A percentile compares a stretch with the other conserved stretches of the same genome.
Evolutionary conservation across 2,888 invertebrate genomes (phyloP).

Genomic region (Phyllotreta cruciferae): DNA sequence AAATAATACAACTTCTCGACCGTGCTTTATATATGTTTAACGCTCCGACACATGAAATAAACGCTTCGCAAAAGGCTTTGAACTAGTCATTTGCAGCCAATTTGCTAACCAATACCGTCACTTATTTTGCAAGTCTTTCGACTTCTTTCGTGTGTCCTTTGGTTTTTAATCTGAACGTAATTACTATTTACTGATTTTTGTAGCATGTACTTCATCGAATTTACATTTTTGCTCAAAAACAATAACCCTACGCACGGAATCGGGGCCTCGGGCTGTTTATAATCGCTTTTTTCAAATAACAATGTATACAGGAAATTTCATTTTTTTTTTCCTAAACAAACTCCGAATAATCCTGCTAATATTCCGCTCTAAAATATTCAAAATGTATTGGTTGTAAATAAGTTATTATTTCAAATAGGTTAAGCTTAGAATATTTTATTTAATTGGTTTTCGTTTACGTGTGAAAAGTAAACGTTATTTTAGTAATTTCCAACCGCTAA

Average conservation of each 20-base stretch:
- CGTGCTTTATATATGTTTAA: slow-evolving; percentile 19
- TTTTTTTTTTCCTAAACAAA: too few species aligned
- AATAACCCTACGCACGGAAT: too few species aligned
- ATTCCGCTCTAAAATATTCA: too few species aligned
- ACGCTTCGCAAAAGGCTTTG: slow-evolving; percentile 23
- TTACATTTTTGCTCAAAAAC: too few species aligned
- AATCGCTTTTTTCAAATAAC: too few species aligned
- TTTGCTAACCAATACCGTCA: slow-evolving; percentile 27
- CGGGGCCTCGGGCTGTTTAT: too few species aligned
- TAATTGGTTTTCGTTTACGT: slow-evolving; percentile 16
- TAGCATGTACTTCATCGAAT: slow-evolving; percentile 6
- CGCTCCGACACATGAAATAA: slow-evolving; percentile 31
- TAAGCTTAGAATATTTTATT: not conserved
- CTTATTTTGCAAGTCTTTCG: slow-evolving; percentile 12
- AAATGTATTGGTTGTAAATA: too few species aligned
- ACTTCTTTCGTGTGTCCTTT: slow-evolving; percentile 22
- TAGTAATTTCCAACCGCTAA: slow-evolving; percentile 24
- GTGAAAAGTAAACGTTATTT: slow-evolving; percentile 29
- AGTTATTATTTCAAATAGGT: slow-evolving; percentile 1
- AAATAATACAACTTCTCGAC: slow-evolving; percentile 27
- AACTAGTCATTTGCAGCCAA: slow-evolving; percentile 30
- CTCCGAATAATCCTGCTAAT: too few species aligned
- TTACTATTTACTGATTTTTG: slow-evolving; percentile 11
- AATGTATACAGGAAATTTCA: too few species aligned
- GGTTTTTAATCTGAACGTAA: slow-evolving; percentile 16